A percentile compares a stretch with the other conserved stretches of the same genome.
These are phyloP conservation scores for Drosophila repleta DNA, from an alignment of 1,140 invertebrate genomes.

Conservation along the genomic window DNA sequence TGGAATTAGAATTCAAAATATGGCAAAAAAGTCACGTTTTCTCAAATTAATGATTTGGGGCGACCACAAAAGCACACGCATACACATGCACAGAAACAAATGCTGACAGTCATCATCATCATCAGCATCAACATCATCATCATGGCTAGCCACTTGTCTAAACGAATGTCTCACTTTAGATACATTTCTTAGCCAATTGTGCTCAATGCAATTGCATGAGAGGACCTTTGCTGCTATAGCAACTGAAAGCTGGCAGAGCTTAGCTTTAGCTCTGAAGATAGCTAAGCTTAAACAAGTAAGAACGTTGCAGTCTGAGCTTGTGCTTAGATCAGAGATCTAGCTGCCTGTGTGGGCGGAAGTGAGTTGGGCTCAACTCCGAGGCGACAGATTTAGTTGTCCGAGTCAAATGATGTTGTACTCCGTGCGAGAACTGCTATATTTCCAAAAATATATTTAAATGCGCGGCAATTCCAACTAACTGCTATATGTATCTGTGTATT, in stretches of 20 bases:
- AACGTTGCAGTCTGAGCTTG: too few relatives aligned
- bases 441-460: conserved; percentile 8
- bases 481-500: background rate
- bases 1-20: conserved; percentile 80
- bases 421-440: conserved; percentile 1
- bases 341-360: background rate
- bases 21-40: conserved; percentile 81
- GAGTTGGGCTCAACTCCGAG: too few relatives aligned
- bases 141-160: conserved; percentile 27
- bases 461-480: conserved; percentile 28
- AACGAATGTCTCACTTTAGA: background rate
- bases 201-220: background rate
- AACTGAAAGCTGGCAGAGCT: too few relatives aligned
- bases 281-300: background rate
- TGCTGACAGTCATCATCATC: conserved; percentile 49
- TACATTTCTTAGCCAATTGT: background rate
- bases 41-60: conserved; percentile 78
- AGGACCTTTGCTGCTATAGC: too few relatives aligned
- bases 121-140: conserved; percentile 7
- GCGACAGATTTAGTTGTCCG: background rate
- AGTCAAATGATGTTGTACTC: background rate
- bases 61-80: conserved; percentile 46
- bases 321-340: background rate
- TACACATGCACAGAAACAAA: conserved; percentile 20
- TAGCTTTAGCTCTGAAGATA: too few relatives aligned